phyloP scores from a whole-genome alignment of 2,797 vertebrate species.

The Eulemur albifrons region DNA sequence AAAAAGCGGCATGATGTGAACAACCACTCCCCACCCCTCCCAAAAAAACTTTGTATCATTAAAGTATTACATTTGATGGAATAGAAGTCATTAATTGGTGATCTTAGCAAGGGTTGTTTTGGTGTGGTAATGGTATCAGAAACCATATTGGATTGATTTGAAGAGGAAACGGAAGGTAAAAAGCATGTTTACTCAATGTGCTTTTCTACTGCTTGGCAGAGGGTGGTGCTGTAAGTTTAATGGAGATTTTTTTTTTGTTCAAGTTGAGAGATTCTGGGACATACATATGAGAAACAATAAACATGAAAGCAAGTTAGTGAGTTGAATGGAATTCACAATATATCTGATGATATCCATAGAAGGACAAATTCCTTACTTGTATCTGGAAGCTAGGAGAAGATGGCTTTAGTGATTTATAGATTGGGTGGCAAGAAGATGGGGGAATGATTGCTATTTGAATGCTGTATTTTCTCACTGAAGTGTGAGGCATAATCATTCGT shows the following conservation, averaged over 20 bases:
- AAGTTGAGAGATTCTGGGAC: not conserved
- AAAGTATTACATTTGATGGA: not conserved
- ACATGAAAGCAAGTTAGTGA: not conserved
- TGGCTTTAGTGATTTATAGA: not conserved
- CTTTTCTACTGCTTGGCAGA: not conserved
- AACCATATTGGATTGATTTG: not conserved
- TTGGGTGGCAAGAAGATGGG: not conserved
- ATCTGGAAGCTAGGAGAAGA: not conserved
- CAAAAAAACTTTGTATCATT: not conserved
- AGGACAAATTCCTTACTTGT: not conserved
- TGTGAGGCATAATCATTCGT: not conserved
- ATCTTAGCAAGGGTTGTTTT: constrained; percentile 29
- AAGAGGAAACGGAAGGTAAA: not conserved
- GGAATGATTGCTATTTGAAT: not conserved
- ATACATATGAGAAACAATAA: not conserved
- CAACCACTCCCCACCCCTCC: not conserved
- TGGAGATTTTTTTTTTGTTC: constrained; percentile 9
- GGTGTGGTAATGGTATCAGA: not conserved
- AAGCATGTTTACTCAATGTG: not conserved
- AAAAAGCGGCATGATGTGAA: not conserved
- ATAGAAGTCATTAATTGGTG: not conserved
- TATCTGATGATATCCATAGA: not conserved
- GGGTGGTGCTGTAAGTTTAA: not conserved
- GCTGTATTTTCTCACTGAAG: not conserved
- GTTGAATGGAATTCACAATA: not conserved